Percentiles rank a stretch among this genome's conserved stretches.
Conservation (phyloP, 2,113 vertebrate species). For the Laterallus jamaicensis region DNA sequence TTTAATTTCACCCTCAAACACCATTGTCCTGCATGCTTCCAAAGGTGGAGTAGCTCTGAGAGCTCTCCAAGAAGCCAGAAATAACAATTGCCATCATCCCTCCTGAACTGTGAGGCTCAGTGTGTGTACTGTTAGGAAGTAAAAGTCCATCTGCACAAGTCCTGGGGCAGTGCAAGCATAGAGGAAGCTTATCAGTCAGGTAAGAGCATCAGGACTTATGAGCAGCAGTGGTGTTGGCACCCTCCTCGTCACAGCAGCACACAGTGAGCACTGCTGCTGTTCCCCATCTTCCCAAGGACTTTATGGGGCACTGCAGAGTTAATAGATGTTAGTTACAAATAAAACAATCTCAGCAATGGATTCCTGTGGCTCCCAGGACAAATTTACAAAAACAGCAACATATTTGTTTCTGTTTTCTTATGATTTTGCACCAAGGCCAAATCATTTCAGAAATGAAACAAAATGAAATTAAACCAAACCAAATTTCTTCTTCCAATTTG, state of each 20-base stretch:
- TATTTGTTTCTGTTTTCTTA: not conserved
- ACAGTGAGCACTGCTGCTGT: not conserved
- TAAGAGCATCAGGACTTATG: not conserved
- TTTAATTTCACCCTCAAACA: not conserved
- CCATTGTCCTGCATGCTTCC: not conserved
- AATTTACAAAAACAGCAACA: not conserved
- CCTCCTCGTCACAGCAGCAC: not conserved
- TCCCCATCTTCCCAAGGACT: not conserved
- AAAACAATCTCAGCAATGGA: not conserved
- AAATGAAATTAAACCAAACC: not conserved
- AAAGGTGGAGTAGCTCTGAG: not conserved
- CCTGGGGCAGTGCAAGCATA: not conserved
- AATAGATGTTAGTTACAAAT: not conserved
- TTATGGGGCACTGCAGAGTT: not conserved
- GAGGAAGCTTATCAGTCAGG: not conserved
- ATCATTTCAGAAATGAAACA: not conserved
- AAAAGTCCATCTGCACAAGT: not conserved
- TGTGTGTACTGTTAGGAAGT: not conserved
- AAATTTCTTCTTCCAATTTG: not conserved
- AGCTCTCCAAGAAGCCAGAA: not conserved
- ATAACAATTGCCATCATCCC: not conserved
- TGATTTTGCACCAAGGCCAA: not conserved
- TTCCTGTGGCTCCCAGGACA: not conserved
- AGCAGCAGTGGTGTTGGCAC: rapidly evolving
- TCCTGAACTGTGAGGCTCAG: not conserved